Base-by-base conservation (phyloP, 1,140 invertebrate species). In the Arctopsyche grandis region DNA sequence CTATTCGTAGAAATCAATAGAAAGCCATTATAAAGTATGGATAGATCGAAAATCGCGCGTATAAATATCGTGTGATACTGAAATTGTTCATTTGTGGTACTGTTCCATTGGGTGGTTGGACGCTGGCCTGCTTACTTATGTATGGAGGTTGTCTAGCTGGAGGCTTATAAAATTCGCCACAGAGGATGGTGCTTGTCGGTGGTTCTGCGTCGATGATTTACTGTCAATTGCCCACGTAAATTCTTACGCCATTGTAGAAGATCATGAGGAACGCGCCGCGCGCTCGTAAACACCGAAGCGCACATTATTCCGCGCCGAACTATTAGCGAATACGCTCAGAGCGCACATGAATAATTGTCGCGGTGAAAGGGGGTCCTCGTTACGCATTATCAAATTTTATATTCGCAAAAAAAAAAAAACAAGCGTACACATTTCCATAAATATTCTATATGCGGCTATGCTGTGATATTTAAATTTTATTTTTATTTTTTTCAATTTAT, bases 141-240 rank as follows among this genome's bases (percentile, higher is more conserved):
- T 38, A 38, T 38, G 29, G 29, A 38, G 29, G 29, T 38, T 38
- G 29, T 38, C 29, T 38, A 38, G 48, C 48, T 52, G 48, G 16
- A 52, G 48, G 48, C 48, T 52, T 52, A 52, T 16, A 12, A 52
- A 14, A 52, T 52, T 52, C 48, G 12, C 48, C 48, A 12, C 5
- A 56, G 48, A 56, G 74, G 26, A 76, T 63, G 22, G 74, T 19
- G 22, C 38, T 10, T 70, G 14, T 52, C 43, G 16, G 16, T 7
- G 70, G 38, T 29, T 44, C 21, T 24, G 22, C 48, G 48, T 7
- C 48, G 52, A 63, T 76, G 74, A 76, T 76, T 63, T 76, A 76
- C 56, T 16, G 74, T 44, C 74, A 76, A 76, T 76, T 76, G 74
- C 74, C 74, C 74, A 76, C 74, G 74, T 76, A 76, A 76, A 76